Percentiles rank a stretch among this genome's conserved stretches.
These are phyloP conservation scores for Artemia franciscana DNA, from an alignment of 1,140 invertebrate species.

Conservation along the genomic window DNA sequence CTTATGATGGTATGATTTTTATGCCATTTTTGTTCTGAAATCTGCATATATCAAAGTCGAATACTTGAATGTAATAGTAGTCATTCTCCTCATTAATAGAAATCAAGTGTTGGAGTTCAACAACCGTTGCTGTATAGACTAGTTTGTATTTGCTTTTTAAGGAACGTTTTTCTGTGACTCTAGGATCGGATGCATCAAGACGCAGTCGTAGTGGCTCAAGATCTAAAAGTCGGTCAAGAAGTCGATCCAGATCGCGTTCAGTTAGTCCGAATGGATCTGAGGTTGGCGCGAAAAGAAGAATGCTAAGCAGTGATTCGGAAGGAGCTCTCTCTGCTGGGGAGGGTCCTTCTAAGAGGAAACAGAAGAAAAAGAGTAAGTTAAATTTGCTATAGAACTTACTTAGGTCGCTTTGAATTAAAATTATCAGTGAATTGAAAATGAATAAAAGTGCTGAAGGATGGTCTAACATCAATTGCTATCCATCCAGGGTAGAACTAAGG, in stretches of 20 bases:
- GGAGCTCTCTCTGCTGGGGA: not conserved
- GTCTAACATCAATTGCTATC: no score
- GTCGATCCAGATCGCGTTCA: constrained; percentile 2
- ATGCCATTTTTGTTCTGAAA: not conserved
- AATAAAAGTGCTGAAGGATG: no score
- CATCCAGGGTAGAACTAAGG: no score
- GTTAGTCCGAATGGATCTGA: not conserved
- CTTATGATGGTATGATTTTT: not conserved
- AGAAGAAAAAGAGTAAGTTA: not conserved
- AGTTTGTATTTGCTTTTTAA: not conserved
- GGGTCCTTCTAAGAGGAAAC: constrained; percentile 2
- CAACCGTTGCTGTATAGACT: not conserved
- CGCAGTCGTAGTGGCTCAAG: not conserved
- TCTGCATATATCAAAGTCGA: not conserved
- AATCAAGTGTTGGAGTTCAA: not conserved
- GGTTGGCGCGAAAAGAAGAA: not conserved
- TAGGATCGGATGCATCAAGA: not conserved
- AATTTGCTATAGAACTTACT: not conserved
- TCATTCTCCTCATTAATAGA: not conserved
- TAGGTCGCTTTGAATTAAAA: not conserved
- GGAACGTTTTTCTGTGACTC: not conserved
- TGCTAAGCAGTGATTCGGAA: constrained; percentile 4
- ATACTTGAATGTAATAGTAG: not conserved
- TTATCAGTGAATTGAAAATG: no score
- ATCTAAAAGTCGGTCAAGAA: not conserved